A percentile compares a stretch with the other conserved stretches of the same genome.
Conservation (phyloP, 1,140 invertebrate genomes). For the Melitaea cinxia region DNA sequence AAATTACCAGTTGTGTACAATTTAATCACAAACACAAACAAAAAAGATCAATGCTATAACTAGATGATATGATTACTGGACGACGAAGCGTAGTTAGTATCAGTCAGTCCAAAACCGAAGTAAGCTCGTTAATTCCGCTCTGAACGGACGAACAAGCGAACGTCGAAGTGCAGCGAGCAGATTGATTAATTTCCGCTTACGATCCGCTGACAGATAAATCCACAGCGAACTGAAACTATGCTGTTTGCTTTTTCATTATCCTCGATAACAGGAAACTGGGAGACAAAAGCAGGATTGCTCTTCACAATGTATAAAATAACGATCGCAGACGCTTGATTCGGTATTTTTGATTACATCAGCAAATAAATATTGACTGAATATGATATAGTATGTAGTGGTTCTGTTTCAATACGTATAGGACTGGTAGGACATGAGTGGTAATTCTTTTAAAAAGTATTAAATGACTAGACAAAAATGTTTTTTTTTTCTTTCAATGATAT, state of each 20-base stretch:
- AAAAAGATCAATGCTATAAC: neutral
- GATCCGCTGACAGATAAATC: slow-evolving; percentile 31
- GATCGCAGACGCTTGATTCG: no score
- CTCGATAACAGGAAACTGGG: neutral
- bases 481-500: no score
- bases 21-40: neutral
- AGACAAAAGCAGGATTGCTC: neutral
- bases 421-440: no score
- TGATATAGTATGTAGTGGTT: no score
- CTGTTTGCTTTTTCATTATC: slow-evolving; percentile 7
- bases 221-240: slow-evolving; percentile 9
- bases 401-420: no score
- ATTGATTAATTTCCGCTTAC: slow-evolving; percentile 36
- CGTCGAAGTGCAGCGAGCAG: slow-evolving; percentile 26
- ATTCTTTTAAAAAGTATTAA: no score
- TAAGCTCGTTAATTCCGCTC: slow-evolving; percentile 35
- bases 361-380: no score
- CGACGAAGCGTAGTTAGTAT: slow-evolving; percentile 17
- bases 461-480: no score
- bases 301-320: neutral
- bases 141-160: slow-evolving; percentile 22
- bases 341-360: no score
- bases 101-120: slow-evolving; percentile 17
- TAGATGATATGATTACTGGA: slow-evolving; percentile 8
- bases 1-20: no score